Evolutionary conservation across 2,797 vertebrate genomes (phyloP).

Genomic region (Acanthis flammea): DNA sequence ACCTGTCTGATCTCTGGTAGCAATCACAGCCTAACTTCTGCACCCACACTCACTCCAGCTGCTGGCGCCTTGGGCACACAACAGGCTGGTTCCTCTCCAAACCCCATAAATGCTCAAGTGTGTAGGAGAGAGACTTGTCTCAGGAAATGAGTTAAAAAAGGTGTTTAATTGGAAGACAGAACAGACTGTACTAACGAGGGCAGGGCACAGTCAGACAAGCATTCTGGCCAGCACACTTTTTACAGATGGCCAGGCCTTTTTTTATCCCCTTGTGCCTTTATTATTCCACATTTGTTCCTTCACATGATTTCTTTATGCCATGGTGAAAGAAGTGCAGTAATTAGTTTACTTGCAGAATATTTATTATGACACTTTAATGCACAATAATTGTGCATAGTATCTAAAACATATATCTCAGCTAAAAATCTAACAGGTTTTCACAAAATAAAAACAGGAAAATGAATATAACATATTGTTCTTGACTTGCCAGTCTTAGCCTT

Average conservation of each 20-base stretch:
- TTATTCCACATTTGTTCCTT: background rate
- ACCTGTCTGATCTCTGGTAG: background rate
- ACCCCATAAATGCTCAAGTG: rapidly evolving
- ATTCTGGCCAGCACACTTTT: background rate
- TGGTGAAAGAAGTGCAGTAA: background rate
- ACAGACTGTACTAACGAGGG: background rate
- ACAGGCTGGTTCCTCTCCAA: background rate
- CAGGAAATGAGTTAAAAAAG: background rate
- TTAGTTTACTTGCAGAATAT: background rate
- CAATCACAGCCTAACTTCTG: background rate
- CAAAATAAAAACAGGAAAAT: background rate
- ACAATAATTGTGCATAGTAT: rapidly evolving
- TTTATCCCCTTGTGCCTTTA: background rate
- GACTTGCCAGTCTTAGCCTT: background rate
- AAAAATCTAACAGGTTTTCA: background rate
- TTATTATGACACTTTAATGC: background rate
- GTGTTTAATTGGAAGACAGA: background rate
- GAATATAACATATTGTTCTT: background rate
- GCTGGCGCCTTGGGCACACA: background rate
- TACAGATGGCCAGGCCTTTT: background rate
- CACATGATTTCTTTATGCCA: background rate
- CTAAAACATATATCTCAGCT: background rate
- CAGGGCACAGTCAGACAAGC: background rate
- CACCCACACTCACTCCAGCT: background rate
- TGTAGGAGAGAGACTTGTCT: background rate